Percentiles rank a stretch among this genome's conserved stretches.
phyloP scores from a whole-genome alignment of 2,113 vertebrate genomes.

The Oophaga pumilio region DNA sequence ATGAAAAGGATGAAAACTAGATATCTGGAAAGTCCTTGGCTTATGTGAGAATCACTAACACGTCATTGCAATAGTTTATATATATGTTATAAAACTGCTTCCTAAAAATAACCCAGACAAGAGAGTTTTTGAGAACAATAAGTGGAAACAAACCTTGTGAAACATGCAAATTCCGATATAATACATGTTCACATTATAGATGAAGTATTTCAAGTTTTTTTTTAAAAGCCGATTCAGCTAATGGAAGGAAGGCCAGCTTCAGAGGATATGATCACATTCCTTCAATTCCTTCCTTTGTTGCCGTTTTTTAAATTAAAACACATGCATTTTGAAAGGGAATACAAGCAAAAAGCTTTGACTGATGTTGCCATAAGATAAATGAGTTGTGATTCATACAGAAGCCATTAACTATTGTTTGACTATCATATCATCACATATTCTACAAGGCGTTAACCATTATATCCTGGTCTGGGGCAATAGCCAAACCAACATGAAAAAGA shows the following conservation, averaged over 20 bases:
- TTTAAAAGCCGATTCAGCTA: neutral
- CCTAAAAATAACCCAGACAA: neutral
- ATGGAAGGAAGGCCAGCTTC: conserved; percentile 57
- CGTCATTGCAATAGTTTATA: neutral
- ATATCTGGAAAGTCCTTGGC: neutral
- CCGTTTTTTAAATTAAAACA: conserved; percentile 66
- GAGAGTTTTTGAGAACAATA: conserved; percentile 22
- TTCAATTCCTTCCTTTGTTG: conserved; percentile 63
- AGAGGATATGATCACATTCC: conserved; percentile 68
- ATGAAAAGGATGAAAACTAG: conserved; percentile 2
- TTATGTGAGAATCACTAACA: conserved; percentile 24
- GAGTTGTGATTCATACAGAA: conserved; percentile 73
- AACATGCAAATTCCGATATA: conserved; percentile 9
- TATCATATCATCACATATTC: conserved; percentile 76
- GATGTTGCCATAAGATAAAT: conserved; percentile 69
- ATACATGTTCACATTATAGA: neutral
- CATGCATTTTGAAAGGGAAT: conserved; percentile 73
- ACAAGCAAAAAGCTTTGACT: conserved; percentile 66
- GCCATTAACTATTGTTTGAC: conserved; percentile 77
- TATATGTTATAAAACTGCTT: neutral
- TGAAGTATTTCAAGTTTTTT: neutral
- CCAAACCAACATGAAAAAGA: conserved; percentile 65
- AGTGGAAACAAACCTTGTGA: neutral
- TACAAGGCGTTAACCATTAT: conserved; percentile 72
- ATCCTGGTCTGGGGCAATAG: conserved; percentile 70